These are phyloP conservation scores for Amorpha juglandis DNA, from an alignment of 2,888 invertebrate species.

Conservation along the genomic window DNA sequence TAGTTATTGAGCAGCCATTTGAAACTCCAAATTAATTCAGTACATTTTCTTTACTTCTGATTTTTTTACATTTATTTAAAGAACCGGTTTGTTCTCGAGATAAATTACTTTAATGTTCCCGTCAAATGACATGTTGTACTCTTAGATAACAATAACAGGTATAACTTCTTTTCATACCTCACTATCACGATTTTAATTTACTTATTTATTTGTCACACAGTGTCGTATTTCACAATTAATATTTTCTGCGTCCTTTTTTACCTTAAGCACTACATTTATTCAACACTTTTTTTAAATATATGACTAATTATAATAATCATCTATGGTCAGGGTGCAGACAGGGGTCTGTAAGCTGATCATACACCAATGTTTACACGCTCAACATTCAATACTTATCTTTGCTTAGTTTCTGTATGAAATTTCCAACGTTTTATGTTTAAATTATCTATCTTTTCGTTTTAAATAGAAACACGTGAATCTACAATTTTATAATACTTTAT, in stretches of 20 bases:
- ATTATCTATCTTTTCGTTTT: background rate
- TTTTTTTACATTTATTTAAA: background rate
- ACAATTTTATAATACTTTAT: slow-evolving; percentile 1
- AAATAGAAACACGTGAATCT: background rate
- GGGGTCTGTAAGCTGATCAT: no score
- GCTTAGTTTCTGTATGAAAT: background rate
- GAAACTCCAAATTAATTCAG: background rate
- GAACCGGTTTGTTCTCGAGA: background rate
- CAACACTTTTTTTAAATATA: no score
- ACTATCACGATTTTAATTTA: no score
- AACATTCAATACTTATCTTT: background rate
- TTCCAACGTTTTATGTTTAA: background rate
- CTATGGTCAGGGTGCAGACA: no score
- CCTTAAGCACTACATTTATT: no score
- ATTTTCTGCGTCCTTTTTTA: no score
- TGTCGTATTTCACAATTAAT: no score
- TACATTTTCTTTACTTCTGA: background rate
- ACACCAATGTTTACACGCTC: background rate
- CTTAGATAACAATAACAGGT: no score
- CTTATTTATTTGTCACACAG: no score
- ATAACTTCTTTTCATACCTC: no score
- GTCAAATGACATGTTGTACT: background rate
- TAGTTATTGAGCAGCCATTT: background rate
- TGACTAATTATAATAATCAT: no score
- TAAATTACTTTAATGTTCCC: background rate